Evolutionary conservation across 1,140 invertebrate genomes (phyloP).

Genomic region (Drosophila pseudoobscura): DNA sequence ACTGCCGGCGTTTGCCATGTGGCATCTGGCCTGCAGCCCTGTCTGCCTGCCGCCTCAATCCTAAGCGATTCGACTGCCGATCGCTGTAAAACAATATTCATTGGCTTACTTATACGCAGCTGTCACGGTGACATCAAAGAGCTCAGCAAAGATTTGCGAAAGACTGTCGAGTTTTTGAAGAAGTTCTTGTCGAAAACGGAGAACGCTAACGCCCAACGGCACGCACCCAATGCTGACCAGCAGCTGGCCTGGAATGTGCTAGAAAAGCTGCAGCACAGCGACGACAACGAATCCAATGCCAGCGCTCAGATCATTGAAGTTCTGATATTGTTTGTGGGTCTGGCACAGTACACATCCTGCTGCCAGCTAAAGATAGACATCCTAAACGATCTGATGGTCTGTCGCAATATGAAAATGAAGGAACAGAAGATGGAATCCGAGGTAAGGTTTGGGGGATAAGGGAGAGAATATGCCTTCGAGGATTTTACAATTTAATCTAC

Average conservation of each 20-base stretch:
- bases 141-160: no score
- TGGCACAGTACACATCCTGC: slow-evolving; percentile 31
- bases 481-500: not conserved
- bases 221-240: slow-evolving; percentile 3
- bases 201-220: slow-evolving; percentile 9
- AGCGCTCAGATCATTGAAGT: slow-evolving; percentile 43
- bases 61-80: no score
- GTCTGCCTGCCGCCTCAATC: no score
- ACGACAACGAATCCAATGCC: slow-evolving; percentile 4
- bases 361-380: not conserved
- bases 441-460: no score
- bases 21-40: slow-evolving; percentile 1
- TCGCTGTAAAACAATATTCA: no score
- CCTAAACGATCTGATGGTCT: slow-evolving; percentile 49
- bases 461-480: no score
- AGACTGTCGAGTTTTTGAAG: no score
- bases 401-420: slow-evolving; percentile 28
- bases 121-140: no score
- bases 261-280: slow-evolving; percentile 5
- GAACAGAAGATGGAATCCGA: slow-evolving; percentile 11
- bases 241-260: slow-evolving; percentile 23
- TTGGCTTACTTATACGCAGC: no score
- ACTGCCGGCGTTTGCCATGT: slow-evolving; percentile 32
- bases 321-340: slow-evolving; percentile 42
- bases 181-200: slow-evolving; percentile 17